Evolutionary conservation across 2,113 vertebrate genomes (phyloP), one percentile per base, ranked within the genome.

Genomic region (Spea multiplicata): DNA sequence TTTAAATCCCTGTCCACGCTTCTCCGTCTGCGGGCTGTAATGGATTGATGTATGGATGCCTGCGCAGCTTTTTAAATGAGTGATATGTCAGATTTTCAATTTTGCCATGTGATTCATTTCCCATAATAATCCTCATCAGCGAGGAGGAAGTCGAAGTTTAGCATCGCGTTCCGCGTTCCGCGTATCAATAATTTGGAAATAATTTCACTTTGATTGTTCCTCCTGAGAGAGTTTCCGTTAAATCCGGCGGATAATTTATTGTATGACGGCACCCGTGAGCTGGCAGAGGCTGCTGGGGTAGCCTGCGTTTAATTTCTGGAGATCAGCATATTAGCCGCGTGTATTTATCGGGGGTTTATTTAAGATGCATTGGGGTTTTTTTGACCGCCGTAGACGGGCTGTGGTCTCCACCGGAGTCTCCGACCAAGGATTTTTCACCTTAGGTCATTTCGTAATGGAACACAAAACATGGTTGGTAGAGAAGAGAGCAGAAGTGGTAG

Each of bases 41-140:
- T 71, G 47, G 48, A 71, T 16, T 71, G 69, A 70, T 70, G 47
- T 70, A 30, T 53, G 13, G 50, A 71, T 71, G 69, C 69, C 53
- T 16, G 10, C 12, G 47, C 48, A 71, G 47, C 50, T 71, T 8
- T 71, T 71, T 71, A 71, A 71, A 71, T 71, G 69, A 71, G 49
- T 71, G 69, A 71, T 70, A 49, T 68, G 66, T 47, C 66, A 68
- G 44, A 13, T 71, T 71, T 44, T 7, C 69, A 53, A 70, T 71
- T 52, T 53, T 71, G 69, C 69, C 69, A 52, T 71, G 69, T 52
- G 69, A 71, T 71, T 71, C 44, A 71, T 71, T 71, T 44, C 50
- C 69, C 44, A 16, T 71, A 53, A 71, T 71, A 55, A 44, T 52
- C 53, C 69, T 71, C 69, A 71, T 52, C 49, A 53, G 49, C 16